Evolutionary conservation across 2,797 vertebrate genomes (phyloP).

Genomic region (Moxostoma hubbsi): DNA sequence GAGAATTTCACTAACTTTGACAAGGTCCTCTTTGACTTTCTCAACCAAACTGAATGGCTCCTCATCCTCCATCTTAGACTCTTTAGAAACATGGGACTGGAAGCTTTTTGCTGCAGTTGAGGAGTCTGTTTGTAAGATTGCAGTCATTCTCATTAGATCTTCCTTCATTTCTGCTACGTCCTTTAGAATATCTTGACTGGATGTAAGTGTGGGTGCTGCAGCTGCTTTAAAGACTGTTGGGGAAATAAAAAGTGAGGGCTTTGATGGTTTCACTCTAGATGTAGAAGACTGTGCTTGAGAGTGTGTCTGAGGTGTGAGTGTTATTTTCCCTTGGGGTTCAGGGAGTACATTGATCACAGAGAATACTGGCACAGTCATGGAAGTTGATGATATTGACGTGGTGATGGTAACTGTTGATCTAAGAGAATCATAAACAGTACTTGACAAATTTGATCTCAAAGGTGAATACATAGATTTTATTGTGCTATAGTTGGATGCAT

Average conservation of each 20-base stretch:
- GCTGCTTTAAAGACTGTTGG: conserved; percentile 89
- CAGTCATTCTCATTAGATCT: conserved; percentile 97
- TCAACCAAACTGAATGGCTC: conserved; percentile 95
- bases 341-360: conserved; percentile 91
- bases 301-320: conserved; percentile 79
- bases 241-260: conserved; percentile 91
- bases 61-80: conserved; percentile 91
- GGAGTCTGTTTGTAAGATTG: conserved; percentile 93
- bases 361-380: conserved; percentile 93
- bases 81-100: conserved; percentile 84
- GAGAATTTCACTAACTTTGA: conserved; percentile 97
- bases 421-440: conserved; percentile 88
- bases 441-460: conserved; percentile 84
- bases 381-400: conserved; percentile 84
- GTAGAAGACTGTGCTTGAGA: conserved; percentile 78
- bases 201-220: conserved; percentile 83
- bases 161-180: conserved; percentile 99
- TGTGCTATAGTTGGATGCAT: conserved; percentile 85
- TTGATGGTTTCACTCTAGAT: conserved; percentile 85
- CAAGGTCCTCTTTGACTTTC: conserved; percentile 98
- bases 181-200: conserved; percentile 96
- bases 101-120: conserved; percentile 88
- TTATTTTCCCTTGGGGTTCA: conserved; percentile 89
- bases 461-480: conserved; percentile 88
- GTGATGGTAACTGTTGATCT: conserved; percentile 81